Conservation (phyloP, 2,888 invertebrate genomes). For the Sabatieria punctata region DNA sequence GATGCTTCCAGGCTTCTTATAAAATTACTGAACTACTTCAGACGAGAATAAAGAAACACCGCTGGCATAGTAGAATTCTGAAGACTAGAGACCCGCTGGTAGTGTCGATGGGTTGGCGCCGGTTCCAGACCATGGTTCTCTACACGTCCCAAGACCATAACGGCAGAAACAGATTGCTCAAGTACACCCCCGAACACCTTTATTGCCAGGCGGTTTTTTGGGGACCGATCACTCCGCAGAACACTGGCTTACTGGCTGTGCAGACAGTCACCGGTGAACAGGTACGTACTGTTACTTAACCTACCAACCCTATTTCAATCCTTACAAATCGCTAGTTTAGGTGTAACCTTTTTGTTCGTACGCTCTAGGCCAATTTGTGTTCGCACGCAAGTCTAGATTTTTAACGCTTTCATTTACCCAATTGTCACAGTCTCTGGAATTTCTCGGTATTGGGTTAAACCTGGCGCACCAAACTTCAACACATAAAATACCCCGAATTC, state of each 20-base stretch:
- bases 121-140: constrained; percentile 83
- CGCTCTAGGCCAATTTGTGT: too few relatives aligned
- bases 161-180: constrained; percentile 65
- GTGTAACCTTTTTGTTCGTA: too few relatives aligned
- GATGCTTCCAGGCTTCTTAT: neutral
- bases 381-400: too few relatives aligned
- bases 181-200: constrained; percentile 92
- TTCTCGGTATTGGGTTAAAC: too few relatives aligned
- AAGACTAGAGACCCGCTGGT: constrained; percentile 90
- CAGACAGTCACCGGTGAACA: constrained; percentile 58
- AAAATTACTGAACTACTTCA: constrained; percentile 19
- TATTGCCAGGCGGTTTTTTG: constrained; percentile 81
- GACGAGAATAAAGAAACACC: constrained; percentile 71
- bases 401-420: too few relatives aligned
- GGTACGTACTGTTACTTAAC: too few relatives aligned
- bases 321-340: too few relatives aligned
- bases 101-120: constrained; percentile 86
- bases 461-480: too few relatives aligned
- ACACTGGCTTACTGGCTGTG: constrained; percentile 66
- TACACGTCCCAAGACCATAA: constrained; percentile 72
- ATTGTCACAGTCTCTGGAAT: too few relatives aligned
- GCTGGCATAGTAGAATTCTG: constrained; percentile 89
- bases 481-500: too few relatives aligned
- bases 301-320: too few relatives aligned
- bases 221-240: constrained; percentile 90